Evolutionary conservation across 2,113 vertebrate genomes (phyloP), one percentile per base, ranked within the genome.

Genomic region (Castor canadensis): DNA sequence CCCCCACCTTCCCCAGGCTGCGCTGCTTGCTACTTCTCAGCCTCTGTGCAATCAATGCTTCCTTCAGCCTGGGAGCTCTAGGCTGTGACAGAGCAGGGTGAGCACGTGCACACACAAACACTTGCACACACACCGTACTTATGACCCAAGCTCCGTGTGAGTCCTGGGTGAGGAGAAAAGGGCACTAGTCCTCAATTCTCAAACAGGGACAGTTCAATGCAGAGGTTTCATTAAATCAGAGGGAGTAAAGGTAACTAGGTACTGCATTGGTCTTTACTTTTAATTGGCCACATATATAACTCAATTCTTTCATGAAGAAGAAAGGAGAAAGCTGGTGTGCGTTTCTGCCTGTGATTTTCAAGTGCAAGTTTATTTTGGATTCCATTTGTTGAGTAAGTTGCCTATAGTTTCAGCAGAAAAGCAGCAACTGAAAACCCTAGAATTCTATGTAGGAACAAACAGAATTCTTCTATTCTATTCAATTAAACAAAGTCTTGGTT

Each of bases 401-500:
- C 75, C 52, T 20, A 2, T 69, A 32, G 69, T 5, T 76, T 82
- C 2, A 22, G 32, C 32, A 9, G 43, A 64, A 35, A 40, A 69
- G 35, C 67, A 26, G 30, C 40, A 28, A 38, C 47, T 54, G 43
- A 40, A 60, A 84, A 19, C 32, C 67, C 49, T 3, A 13, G 45
- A 9, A 9, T 4, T 38, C 32, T 26, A 3, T 6, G 32, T 87
- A 35, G 24, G n/a, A 40, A 47, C 9, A 56, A 72, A 16, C 15
- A 58, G 19, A 47, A 9, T 13, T 20, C 16, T 38, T 7, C 35
- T 20, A 20, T 52, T 52, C 72, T 54, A 6, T 11, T 4, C n/a
- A n/a, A 7, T 49, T 15, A 66, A 52, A 56, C 43, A 13, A 0
- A 24, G 24, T 5, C 5, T 2, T 6, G 64, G 12, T 1, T 5